Base-by-base conservation (phyloP, 2,113 vertebrate species). In the Cyanoramphus novaezelandiae region DNA sequence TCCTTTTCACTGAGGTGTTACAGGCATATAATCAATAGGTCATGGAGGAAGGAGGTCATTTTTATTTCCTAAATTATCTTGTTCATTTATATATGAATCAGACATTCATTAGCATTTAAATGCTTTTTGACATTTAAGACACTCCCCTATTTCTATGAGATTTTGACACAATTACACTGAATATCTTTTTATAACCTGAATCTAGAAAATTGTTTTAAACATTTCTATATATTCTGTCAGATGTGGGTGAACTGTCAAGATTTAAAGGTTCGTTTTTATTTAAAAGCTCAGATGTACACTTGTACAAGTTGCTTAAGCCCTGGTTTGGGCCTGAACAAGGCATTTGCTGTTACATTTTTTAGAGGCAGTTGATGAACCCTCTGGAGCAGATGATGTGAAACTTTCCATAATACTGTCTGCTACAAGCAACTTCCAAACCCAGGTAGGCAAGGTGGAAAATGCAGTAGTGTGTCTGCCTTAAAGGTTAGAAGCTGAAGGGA, bases 41-140 rank as follows among this genome's bases (percentile, higher is more conserved):
- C 86, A 95, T 37, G 49, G 78, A 95, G 43, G 79, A 94, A 88
- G 80, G 35, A 89, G 86, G 92, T 96, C 1, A 82, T 83, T 86
- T 92, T 87, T 91, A 83, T 94, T 91, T 90, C 89, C 83, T 88
- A 91, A 95, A 95, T 96, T 90, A 91, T 69, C 88, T 83, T 80
- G 47, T 93, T 96, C 57, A 76, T 84, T 97, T 95, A 64, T 67
- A 84, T 83, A 60, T 90, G 92, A 95, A 95, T 89, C 80, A 92
- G 95, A 93, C 57, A 82, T 84, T 85, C 62, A 96, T 95, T 95
- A 95, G 35, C 97, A 96, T 97, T 96, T 94, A 92, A 96, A 95
- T 95, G 57, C 81, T 69, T 82, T 82, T 25, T 95, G 97, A 96
- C 93, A 90, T 95, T 96, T 96, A 90, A 94, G 92, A 83, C 64